A percentile compares a stretch with the other conserved stretches of the same genome.
Evolutionary conservation across 2,113 vertebrate species (phyloP).

Genomic region (Urocolius indicus): DNA sequence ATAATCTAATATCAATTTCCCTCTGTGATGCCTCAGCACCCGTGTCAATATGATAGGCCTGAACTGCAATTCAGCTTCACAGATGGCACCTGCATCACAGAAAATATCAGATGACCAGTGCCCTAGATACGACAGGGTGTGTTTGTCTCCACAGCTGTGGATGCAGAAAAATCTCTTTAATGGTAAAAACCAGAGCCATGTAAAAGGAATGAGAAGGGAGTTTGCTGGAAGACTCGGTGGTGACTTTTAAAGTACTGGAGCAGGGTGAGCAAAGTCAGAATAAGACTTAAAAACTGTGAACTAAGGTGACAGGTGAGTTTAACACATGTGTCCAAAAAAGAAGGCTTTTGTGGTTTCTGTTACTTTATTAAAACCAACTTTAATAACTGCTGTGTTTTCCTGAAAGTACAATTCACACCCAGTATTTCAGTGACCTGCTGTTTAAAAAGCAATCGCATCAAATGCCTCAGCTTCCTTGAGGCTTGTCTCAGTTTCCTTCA

Average conservation of each 20-base stretch:
- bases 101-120: constrained; percentile 20
- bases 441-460: constrained; percentile 2
- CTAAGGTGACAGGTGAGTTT: not conserved
- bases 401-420: not conserved
- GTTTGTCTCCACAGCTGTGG: constrained; percentile 23
- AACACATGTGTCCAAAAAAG: not conserved
- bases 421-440: not conserved
- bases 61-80: constrained; percentile 24
- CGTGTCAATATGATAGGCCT: not conserved
- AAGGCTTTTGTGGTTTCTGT: not conserved
- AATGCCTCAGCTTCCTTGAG: not conserved
- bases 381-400: not conserved
- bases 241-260: not conserved
- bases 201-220: not conserved
- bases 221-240: not conserved
- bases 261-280: not conserved
- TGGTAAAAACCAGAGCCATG: not conserved
- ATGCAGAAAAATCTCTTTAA: constrained; percentile 13
- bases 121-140: constrained; percentile 33
- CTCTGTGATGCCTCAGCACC: not conserved
- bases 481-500: not conserved
- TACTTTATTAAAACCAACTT: not conserved
- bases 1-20: constrained; percentile 24
- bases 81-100: constrained; percentile 48
- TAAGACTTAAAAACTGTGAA: not conserved